phyloP scores from a whole-genome alignment of 2,797 vertebrate genomes.

The Phataginus tetradactyla region DNA sequence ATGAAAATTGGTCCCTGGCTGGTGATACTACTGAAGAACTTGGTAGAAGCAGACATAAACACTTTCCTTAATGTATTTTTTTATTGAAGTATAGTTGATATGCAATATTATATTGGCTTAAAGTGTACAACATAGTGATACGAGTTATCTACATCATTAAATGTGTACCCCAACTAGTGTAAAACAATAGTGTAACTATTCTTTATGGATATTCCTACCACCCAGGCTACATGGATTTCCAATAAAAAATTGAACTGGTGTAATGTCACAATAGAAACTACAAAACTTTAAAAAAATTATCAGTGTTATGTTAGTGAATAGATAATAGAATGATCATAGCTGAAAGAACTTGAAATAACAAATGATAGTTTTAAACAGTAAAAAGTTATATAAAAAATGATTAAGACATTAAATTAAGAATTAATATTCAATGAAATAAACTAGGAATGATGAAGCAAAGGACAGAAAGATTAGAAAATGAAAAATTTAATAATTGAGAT shows the following conservation, averaged over 20 bases:
- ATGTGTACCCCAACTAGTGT: too few relatives aligned
- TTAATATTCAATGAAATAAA: background rate
- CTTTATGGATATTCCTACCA: background rate
- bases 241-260: background rate
- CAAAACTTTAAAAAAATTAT: background rate
- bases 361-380: background rate
- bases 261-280: background rate
- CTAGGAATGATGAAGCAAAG: background rate
- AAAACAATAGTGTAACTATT: background rate
- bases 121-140: too few relatives aligned
- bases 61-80: too few relatives aligned
- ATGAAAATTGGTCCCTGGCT: background rate
- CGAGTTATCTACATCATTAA: too few relatives aligned
- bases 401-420: background rate
- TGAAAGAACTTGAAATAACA: background rate
- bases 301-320: background rate
- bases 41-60: background rate
- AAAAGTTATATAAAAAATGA: background rate
- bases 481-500: constrained; percentile 4
- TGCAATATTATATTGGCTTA: too few relatives aligned
- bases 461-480: background rate
- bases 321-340: background rate
- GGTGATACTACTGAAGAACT: background rate
- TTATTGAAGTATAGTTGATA: too few relatives aligned
- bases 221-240: background rate